phyloP scores from a whole-genome alignment of 1,140 invertebrate genomes.

The Formica selysi region DNA sequence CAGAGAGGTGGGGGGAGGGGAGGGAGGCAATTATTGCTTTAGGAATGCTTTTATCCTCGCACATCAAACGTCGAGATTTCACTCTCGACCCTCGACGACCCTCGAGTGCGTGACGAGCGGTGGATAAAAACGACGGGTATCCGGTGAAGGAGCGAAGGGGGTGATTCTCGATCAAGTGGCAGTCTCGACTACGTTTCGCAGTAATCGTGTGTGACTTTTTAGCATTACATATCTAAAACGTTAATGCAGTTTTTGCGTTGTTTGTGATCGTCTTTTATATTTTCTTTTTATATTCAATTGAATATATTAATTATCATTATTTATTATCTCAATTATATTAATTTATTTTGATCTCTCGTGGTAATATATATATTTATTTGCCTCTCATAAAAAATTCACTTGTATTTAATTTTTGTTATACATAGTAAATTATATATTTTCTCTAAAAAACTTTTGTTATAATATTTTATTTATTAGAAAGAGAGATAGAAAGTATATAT shows the following conservation, averaged over 20 bases:
- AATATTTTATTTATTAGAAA: constrained; percentile 8
- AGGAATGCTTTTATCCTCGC: constrained; percentile 68
- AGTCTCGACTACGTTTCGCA: constrained; percentile 17
- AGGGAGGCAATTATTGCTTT: constrained; percentile 71
- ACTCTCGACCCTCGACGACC: constrained; percentile 42
- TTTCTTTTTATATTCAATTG: neutral
- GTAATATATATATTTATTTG: neutral
- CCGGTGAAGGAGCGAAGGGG: neutral
- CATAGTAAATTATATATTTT: neutral
- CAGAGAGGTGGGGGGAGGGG: neutral
- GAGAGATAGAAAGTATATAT: too few relatives aligned
- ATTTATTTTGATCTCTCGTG: neutral
- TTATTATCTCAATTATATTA: neutral
- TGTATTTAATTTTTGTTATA: neutral
- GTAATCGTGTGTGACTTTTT: constrained; percentile 23
- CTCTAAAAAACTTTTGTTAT: neutral
- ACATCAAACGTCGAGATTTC: constrained; percentile 76
- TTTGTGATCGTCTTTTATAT: neutral
- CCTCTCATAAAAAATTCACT: neutral
- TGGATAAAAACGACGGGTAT: constrained; percentile 39
- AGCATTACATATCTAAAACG: constrained; percentile 20
- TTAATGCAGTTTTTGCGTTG: neutral
- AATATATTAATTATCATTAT: neutral
- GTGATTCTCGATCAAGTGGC: constrained; percentile 20
- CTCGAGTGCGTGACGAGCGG: constrained; percentile 24